A percentile compares a stretch with the other conserved stretches of the same genome.
Conservation (phyloP, 1,140 invertebrate genomes). For the Reticulitermes speratus region DNA sequence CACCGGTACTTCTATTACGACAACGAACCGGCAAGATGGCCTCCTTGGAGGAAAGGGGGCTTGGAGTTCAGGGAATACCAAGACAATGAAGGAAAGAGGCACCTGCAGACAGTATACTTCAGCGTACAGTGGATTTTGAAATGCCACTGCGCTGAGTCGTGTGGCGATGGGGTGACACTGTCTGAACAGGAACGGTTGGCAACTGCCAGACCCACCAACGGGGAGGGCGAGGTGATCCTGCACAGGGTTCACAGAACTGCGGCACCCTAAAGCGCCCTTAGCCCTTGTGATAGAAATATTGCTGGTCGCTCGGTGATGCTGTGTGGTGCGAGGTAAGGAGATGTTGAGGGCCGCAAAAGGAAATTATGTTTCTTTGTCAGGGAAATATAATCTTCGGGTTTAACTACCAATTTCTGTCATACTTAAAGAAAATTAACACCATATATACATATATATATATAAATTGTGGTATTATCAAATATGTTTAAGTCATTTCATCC, state of each 20-base stretch:
- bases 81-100: not conserved
- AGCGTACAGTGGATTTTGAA: slow-evolving; percentile 39
- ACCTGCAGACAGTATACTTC: not conserved
- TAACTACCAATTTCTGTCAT: too few relatives aligned
- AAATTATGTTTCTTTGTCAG: too few relatives aligned
- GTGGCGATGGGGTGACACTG: not conserved
- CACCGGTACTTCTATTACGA: not conserved
- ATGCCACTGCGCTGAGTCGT: slow-evolving; percentile 32
- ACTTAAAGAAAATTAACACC: too few relatives aligned
- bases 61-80: not conserved
- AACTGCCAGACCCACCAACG: not conserved
- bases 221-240: slow-evolving; percentile 32
- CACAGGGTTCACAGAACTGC: slow-evolving; percentile 34
- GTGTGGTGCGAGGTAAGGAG: not conserved
- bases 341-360: too few relatives aligned
- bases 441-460: too few relatives aligned
- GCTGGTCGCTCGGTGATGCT: not conserved
- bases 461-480: too few relatives aligned
- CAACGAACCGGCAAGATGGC: not conserved
- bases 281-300: not conserved
- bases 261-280: slow-evolving; percentile 20
- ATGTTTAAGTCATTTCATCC: too few relatives aligned
- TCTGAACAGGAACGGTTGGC: not conserved
- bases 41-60: not conserved
- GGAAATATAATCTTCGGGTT: too few relatives aligned